phyloP scores from a whole-genome alignment of 1,140 invertebrate species.

The Pissodes strobi region DNA sequence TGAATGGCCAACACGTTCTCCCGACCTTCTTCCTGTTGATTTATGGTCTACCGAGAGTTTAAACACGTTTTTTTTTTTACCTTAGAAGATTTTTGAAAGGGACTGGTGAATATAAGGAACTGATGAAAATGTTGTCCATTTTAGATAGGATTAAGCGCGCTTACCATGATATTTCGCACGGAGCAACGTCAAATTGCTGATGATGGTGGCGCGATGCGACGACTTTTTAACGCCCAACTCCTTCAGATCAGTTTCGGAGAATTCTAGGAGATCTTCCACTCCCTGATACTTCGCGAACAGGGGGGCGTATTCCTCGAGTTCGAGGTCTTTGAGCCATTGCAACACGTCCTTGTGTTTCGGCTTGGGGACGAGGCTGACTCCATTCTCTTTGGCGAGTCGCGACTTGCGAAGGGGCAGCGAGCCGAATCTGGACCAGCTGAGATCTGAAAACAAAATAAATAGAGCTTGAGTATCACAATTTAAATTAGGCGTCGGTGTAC shows the following conservation, averaged over 20 bases:
- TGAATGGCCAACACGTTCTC: too few species aligned
- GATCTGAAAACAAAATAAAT: slow-evolving; percentile 39
- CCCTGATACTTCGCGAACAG: slow-evolving; percentile 58
- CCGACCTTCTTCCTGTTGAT: too few species aligned
- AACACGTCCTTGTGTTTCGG: slow-evolving; percentile 55
- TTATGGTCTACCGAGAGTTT: too few species aligned
- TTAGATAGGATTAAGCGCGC: neutral
- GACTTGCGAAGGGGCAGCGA: slow-evolving; percentile 47
- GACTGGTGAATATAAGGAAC: too few species aligned
- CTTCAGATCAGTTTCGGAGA: slow-evolving; percentile 65
- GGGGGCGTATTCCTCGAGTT: slow-evolving; percentile 55
- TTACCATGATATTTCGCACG: slow-evolving; percentile 62
- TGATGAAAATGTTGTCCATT: too few species aligned
- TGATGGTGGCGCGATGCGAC: slow-evolving; percentile 65
- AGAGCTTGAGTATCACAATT: too few species aligned
- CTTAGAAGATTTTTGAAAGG: too few species aligned
- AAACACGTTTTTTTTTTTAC: too few species aligned
- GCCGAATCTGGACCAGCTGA: slow-evolving; percentile 49
- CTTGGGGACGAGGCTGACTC: slow-evolving; percentile 12
- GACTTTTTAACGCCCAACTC: slow-evolving; percentile 65
- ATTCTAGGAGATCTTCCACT: slow-evolving; percentile 63
- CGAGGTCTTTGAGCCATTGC: slow-evolving; percentile 56
- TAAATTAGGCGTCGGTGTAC: too few species aligned
- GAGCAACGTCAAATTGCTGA: slow-evolving; percentile 66
- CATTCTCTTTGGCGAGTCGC: slow-evolving; percentile 36